A percentile compares a stretch with the other conserved stretches of the same genome.
Evolutionary conservation across 2,797 vertebrate genomes (phyloP).

Genomic region (Esox lucius): DNA sequence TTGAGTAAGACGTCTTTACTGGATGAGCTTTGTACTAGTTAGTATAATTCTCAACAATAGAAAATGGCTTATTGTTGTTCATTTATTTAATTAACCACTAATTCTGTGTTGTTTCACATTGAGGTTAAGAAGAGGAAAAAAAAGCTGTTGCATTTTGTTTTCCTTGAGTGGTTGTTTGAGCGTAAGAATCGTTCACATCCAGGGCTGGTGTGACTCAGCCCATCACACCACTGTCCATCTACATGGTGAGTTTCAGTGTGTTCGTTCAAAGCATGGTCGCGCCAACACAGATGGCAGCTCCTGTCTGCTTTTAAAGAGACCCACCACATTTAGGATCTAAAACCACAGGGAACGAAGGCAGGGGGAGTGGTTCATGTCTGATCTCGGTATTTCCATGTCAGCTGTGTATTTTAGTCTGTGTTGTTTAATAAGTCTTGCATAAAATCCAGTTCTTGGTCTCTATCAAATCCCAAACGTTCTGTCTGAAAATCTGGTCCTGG

Average conservation of each 20-base stretch:
- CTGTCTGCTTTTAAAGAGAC: constrained; percentile 65
- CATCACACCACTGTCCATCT: constrained; percentile 74
- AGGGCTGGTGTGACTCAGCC: constrained; percentile 69
- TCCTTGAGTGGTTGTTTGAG: constrained; percentile 63
- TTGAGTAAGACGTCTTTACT: constrained; percentile 70
- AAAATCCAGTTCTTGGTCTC: constrained; percentile 4
- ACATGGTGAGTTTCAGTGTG: constrained; percentile 74
- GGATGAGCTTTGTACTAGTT: constrained; percentile 69
- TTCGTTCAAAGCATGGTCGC: constrained; percentile 78
- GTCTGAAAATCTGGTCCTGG: neutral
- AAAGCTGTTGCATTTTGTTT: constrained; percentile 27
- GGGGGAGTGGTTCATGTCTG: neutral
- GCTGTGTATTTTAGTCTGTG: neutral
- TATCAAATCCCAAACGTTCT: neutral
- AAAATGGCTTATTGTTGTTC: constrained; percentile 60
- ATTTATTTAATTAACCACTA: constrained; percentile 74
- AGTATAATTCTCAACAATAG: constrained; percentile 62
- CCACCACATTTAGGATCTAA: constrained; percentile 5
- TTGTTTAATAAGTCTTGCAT: neutral
- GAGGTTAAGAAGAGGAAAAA: constrained; percentile 12
- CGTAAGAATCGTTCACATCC: constrained; percentile 71
- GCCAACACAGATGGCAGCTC: constrained; percentile 71
- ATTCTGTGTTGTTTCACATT: constrained; percentile 51
- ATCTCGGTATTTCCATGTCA: neutral
- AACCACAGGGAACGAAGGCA: neutral